A percentile compares a stretch with the other conserved stretches of the same genome.
These are phyloP conservation scores for Melanchra persicariae DNA, from an alignment of 2,888 invertebrate species.

Conservation along the genomic window DNA sequence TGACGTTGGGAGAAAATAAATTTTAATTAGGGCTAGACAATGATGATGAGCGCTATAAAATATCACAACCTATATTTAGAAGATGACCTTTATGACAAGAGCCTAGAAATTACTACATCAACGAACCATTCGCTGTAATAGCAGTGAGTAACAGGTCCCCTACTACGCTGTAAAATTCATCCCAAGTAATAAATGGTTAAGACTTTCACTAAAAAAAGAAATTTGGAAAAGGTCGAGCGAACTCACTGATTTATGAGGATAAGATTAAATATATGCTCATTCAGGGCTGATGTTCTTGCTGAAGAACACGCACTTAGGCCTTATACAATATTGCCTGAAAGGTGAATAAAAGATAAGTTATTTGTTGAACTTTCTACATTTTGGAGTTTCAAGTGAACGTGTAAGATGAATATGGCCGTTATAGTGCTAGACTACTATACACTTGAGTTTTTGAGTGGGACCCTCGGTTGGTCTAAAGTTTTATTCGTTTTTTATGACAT, in stretches of 20 bases:
- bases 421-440: conserved; percentile 14
- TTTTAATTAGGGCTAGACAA: background rate
- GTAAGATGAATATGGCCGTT: conserved; percentile 10
- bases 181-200: conserved; percentile 48
- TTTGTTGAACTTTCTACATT: conserved; percentile 12
- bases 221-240: conserved; percentile 45
- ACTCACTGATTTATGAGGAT: conserved; percentile 58
- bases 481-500: conserved; percentile 11
- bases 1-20: too few species aligned
- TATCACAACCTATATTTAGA: background rate
- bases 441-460: conserved; percentile 13
- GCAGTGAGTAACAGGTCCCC: conserved; percentile 30
- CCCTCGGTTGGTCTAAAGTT: conserved; percentile 1
- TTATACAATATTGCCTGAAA: conserved; percentile 15
- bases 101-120: conserved; percentile 33
- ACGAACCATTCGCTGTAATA: conserved; percentile 18
- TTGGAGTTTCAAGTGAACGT: conserved; percentile 4
- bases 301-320: conserved; percentile 30
- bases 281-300: conserved; percentile 29
- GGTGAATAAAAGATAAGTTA: conserved; percentile 19
- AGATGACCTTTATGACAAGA: background rate
- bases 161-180: conserved; percentile 42
- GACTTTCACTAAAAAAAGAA: conserved; percentile 46
- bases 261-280: conserved; percentile 44
- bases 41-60: background rate